A percentile compares a stretch with the other conserved stretches of the same genome.
Conservation (phyloP, 2,888 invertebrate genomes). For the Xanthia togata region DNA sequence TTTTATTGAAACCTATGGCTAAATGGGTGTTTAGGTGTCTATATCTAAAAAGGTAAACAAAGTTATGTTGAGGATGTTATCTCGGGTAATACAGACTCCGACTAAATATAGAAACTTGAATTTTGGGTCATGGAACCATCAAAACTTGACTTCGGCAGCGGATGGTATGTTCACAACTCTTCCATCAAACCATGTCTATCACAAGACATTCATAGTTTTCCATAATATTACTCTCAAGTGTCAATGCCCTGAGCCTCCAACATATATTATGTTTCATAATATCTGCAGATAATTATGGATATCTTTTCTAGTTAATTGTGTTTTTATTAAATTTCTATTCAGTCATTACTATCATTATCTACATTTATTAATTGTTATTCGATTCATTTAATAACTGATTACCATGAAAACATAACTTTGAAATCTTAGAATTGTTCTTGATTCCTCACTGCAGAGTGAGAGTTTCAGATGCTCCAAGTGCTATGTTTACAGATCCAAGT, state of each 20-base stretch:
- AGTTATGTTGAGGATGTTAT: background rate
- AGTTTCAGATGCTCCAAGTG: background rate
- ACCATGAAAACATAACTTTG: background rate
- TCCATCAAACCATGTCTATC: background rate
- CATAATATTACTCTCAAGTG: background rate
- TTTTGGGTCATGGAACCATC: background rate
- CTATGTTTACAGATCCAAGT: background rate
- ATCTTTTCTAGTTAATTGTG: background rate
- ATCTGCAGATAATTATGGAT: background rate
- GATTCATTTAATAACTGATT: background rate
- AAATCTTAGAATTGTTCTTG: background rate
- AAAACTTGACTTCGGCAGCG: background rate
- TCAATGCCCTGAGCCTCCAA: background rate
- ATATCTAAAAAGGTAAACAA: background rate
- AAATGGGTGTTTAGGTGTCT: background rate
- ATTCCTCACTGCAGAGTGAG: background rate
- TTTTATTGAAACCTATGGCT: conserved; percentile 1
- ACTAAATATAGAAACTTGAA: background rate
- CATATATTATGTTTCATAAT: background rate
- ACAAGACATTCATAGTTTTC: background rate
- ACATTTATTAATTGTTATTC: background rate
- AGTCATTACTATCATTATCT: background rate
- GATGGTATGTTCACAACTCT: background rate
- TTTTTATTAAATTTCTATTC: background rate
- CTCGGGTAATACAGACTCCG: background rate